Conservation (phyloP, 2,797 vertebrate genomes). For the Anguilla marmorata region DNA sequence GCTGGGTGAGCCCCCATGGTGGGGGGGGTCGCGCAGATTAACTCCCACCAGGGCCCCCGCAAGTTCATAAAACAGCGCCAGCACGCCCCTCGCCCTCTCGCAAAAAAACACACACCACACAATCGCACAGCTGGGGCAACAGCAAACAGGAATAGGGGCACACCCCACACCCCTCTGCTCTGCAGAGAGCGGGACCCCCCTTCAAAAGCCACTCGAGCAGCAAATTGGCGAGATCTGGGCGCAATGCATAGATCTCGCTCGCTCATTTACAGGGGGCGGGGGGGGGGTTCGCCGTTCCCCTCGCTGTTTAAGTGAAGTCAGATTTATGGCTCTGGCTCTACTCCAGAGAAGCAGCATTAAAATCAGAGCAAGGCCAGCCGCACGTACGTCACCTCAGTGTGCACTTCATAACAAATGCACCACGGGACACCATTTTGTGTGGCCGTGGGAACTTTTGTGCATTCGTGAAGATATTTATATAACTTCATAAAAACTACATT, state of each 20-base stretch:
- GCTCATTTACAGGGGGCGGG: slow-evolving; percentile 72
- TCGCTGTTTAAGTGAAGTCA: slow-evolving; percentile 70
- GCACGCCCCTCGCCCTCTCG: slow-evolving; percentile 70
- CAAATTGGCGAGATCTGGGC: slow-evolving; percentile 83
- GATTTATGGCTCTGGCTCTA: slow-evolving; percentile 64
- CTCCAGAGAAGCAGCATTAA: not conserved
- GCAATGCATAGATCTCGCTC: slow-evolving; percentile 67
- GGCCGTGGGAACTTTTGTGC: not conserved
- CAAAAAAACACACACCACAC: slow-evolving; percentile 83
- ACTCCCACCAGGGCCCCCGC: slow-evolving; percentile 85
- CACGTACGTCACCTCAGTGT: not conserved
- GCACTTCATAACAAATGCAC: not conserved
- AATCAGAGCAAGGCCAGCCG: not conserved
- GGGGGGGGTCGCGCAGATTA: slow-evolving; percentile 81
- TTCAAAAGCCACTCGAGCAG: slow-evolving; percentile 89
- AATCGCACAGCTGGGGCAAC: slow-evolving; percentile 96
- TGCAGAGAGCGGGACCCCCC: slow-evolving; percentile 81
- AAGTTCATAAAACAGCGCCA: slow-evolving; percentile 96
- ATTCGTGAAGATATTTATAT: not conserved
- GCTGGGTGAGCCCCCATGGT: slow-evolving; percentile 15
- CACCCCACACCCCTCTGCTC: slow-evolving; percentile 66
- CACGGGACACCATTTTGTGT: not conserved
- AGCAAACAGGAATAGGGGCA: slow-evolving; percentile 77
- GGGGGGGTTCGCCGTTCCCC: slow-evolving; percentile 57
- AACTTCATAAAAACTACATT: not conserved